Percentiles rank a stretch among this genome's conserved stretches.
phyloP scores from a whole-genome alignment of 2,888 invertebrate species.

The Agrilus cyanescens region DNA sequence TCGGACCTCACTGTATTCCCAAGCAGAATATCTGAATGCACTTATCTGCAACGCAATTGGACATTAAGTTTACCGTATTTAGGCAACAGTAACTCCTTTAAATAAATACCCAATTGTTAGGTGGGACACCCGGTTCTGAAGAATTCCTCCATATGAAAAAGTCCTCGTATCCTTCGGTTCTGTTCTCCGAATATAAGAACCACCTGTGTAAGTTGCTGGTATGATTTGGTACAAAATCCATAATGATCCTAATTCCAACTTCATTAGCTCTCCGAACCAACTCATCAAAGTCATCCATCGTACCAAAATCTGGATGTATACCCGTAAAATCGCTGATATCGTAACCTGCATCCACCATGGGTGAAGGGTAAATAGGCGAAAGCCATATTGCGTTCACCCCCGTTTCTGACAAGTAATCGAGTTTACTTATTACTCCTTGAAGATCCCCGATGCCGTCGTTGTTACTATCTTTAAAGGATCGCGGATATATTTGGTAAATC shows the following conservation, averaged over 20 bases:
- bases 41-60: slow-evolving; percentile 19
- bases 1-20: slow-evolving; percentile 18
- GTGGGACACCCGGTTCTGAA: slow-evolving; percentile 47
- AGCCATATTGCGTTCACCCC: slow-evolving; percentile 72
- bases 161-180: slow-evolving; percentile 51
- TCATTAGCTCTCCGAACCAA: slow-evolving; percentile 45
- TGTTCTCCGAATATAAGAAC: slow-evolving; percentile 59
- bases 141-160: slow-evolving; percentile 67
- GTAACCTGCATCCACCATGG: slow-evolving; percentile 79
- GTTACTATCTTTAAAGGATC: slow-evolving; percentile 48
- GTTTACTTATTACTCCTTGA: slow-evolving; percentile 43
- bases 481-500: slow-evolving; percentile 11
- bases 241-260: slow-evolving; percentile 39
- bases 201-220: slow-evolving; percentile 69
- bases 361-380: slow-evolving; percentile 73
- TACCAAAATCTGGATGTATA: slow-evolving; percentile 64
- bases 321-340: slow-evolving; percentile 69
- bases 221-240: slow-evolving; percentile 45
- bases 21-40: slow-evolving; percentile 25
- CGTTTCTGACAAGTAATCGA: slow-evolving; percentile 38
- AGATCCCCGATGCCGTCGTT: slow-evolving; percentile 80
- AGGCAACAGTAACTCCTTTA: too few species aligned
- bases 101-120: slow-evolving; percentile 62
- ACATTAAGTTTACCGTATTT: background rate
- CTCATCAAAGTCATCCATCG: slow-evolving; percentile 53